Conservation (phyloP, 53 echinoderm and acorn worm species). For the Astropecten irregularis region DNA sequence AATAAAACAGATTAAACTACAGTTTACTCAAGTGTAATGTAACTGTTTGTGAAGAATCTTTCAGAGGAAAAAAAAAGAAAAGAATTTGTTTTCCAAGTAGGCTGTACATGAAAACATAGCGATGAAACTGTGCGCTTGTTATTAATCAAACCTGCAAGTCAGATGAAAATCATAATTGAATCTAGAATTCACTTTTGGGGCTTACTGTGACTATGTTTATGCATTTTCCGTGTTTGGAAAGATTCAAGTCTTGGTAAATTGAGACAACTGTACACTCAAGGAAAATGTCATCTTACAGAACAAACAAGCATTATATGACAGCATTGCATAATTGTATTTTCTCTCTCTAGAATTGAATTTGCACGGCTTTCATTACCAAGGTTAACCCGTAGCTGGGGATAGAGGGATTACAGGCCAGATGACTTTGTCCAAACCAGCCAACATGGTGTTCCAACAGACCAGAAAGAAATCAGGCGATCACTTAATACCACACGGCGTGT, state of each 20-base stretch:
- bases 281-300: not conserved
- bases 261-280: not conserved
- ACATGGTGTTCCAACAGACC: slow-evolving; percentile 8
- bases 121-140: too few species aligned
- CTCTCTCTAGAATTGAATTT: slow-evolving; percentile 33
- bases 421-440: not conserved
- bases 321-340: slow-evolving; percentile 9
- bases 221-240: not conserved
- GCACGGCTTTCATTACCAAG: slow-evolving; percentile 41
- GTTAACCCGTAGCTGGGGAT: slow-evolving; percentile 17
- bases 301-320: slow-evolving; percentile 30
- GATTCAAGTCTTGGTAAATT: not conserved
- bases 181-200: not conserved
- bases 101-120: too few species aligned
- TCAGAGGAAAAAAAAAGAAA: too few species aligned
- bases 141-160: too few species aligned
- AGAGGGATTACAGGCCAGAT: slow-evolving; percentile 16
- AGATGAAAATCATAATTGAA: not conserved
- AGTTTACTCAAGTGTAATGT: too few species aligned
- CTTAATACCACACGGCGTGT: slow-evolving; percentile 32
- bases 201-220: not conserved
- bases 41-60: too few species aligned
- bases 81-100: too few species aligned
- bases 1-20: too few species aligned
- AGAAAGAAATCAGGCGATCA: slow-evolving; percentile 36